A percentile compares a stretch with the other conserved stretches of the same genome.
phyloP scores from a whole-genome alignment of 2,113 vertebrate species.

The Psettodes erumei region DNA sequence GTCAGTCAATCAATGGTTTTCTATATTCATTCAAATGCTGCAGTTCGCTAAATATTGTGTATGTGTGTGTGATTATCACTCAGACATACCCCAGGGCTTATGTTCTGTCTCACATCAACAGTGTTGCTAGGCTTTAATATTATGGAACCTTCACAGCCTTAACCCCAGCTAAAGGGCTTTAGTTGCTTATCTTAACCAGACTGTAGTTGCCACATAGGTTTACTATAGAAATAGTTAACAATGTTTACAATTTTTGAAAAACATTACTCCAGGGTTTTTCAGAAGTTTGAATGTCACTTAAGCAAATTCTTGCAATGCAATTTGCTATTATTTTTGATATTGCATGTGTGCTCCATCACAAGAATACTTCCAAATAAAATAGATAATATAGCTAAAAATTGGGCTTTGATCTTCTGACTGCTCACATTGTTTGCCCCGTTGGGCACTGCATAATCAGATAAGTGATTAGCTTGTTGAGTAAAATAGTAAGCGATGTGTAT shows the following conservation, averaged over 20 bases:
- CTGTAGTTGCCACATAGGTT: not conserved
- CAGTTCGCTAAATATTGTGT: too few relatives aligned
- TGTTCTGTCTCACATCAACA: conserved; percentile 28
- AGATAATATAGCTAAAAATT: not conserved
- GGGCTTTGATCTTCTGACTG: not conserved
- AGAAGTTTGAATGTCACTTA: not conserved
- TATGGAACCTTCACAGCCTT: conserved; percentile 10
- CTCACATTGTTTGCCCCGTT: not conserved
- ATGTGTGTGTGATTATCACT: too few relatives aligned
- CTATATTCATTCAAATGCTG: too few relatives aligned
- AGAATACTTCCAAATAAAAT: not conserved
- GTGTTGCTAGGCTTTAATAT: conserved; percentile 18
- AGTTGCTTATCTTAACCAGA: not conserved
- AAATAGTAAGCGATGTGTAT: not conserved
- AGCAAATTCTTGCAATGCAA: not conserved
- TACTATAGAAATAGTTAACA: not conserved
- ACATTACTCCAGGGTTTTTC: not conserved
- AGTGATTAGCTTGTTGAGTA: not conserved
- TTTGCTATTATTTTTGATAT: not conserved
- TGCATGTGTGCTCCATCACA: not conserved
- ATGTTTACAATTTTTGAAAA: not conserved
- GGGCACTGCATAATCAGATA: not conserved
- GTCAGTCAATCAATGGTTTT: too few relatives aligned
- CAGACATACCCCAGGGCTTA: too few relatives aligned
- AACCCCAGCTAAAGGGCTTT: not conserved